Base-by-base conservation (phyloP, 2,888 invertebrate genomes). In the Stictocephala bisonia region DNA sequence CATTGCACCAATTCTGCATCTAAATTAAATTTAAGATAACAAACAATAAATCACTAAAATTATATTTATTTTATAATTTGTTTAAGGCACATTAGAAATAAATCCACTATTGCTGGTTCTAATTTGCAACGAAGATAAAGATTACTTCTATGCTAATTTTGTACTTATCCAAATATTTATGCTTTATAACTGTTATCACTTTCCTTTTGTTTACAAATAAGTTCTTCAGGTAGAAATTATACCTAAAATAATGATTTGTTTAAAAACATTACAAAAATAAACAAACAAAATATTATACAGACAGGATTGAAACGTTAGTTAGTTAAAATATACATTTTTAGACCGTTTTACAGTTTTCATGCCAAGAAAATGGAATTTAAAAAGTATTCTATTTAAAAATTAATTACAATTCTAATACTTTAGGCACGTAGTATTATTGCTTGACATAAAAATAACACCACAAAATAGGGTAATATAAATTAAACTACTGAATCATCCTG, bases 171-270 rank as follows among this genome's bases (percentile, higher is more conserved):
- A n/a, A n/a, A n/a, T n/a, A n/a, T n/a, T n/a, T n/a, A n/a, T n/a
- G n/a, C n/a, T n/a, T n/a, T n/a, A n/a, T n/a, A n/a, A n/a, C n/a
- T n/a, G n/a, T n/a, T n/a, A n/a, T n/a, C n/a, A n/a, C n/a, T n/a
- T n/a, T 27, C 51, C 51, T 51, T 51, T 51, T 51, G 27, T 24
- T 51, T 24, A 26, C 51, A 51, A 51, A 48, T 22, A 18, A 6
- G 41, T 48, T 22, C 22, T 18, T 48, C 18, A 48, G 6, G 9
- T 18, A 48, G 22, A 48, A 44, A 44, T 15, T 18, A 6, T 3
- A 44, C 44, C 35, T 35, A 11, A 11, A 35, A 35, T 11, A 35
- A 35, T 35, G 7, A 35, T 35, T 35, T n/a, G n/a, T n/a, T n/a
- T n/a, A n/a, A n/a, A n/a, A n/a, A n/a, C n/a, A 35, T 35, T 35